These are phyloP conservation scores for Oeneis ivallda DNA, from an alignment of 2,888 invertebrate species.

Conservation along the genomic window DNA sequence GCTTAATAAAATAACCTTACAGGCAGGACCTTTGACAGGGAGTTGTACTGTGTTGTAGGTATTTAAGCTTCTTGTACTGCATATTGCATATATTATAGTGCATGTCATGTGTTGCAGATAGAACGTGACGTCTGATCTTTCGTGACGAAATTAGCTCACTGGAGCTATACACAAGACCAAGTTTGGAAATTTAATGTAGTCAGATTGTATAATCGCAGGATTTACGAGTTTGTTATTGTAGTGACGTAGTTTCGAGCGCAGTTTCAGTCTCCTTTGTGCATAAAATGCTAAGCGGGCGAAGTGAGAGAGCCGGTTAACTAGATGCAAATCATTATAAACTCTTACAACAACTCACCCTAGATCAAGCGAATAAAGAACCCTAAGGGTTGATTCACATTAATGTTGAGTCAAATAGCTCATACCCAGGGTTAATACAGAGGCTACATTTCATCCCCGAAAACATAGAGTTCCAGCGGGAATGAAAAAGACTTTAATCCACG, in stretches of 20 bases:
- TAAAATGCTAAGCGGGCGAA: conserved; percentile 35
- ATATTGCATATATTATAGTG: no score
- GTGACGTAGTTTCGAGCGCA: conserved; percentile 8
- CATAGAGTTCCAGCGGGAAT: no score
- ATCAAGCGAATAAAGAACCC: background rate
- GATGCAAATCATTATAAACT: conserved; percentile 42
- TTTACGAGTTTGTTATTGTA: conserved; percentile 16
- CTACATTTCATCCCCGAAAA: no score
- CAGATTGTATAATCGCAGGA: conserved; percentile 4
- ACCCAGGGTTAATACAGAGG: no score
- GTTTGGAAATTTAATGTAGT: conserved; percentile 7
- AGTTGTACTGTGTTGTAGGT: no score
- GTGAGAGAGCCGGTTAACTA: conserved; percentile 42
- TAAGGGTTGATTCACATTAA: background rate
- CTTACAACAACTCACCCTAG: background rate
- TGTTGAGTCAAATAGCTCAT: no score
- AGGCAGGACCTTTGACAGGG: no score
- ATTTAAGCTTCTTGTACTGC: background rate
- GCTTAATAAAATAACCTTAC: no score
- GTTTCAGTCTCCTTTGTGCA: conserved; percentile 31
- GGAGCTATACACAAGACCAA: background rate
- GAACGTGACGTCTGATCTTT: background rate
- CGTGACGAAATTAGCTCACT: background rate
- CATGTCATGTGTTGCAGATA: background rate
- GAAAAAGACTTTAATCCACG: no score